These are phyloP conservation scores for Alentia gelatinosa DNA, from an alignment of 2,888 invertebrate species.

Conservation along the genomic window DNA sequence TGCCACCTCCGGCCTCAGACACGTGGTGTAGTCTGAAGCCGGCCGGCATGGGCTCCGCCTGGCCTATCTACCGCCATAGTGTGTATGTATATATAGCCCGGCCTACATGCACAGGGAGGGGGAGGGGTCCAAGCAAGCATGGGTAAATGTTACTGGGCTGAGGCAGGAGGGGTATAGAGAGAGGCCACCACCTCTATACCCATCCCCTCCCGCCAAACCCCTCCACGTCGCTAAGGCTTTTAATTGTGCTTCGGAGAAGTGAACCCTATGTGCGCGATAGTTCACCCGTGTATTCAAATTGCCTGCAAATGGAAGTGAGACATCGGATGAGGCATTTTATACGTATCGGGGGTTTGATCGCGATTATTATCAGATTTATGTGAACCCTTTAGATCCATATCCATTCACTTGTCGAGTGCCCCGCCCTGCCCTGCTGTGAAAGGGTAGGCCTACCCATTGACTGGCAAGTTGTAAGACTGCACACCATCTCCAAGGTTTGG, in stretches of 20 bases:
- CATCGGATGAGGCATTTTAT: too few species aligned
- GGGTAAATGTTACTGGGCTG: background rate
- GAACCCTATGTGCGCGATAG: background rate
- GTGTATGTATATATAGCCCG: background rate
- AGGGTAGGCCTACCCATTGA: too few species aligned
- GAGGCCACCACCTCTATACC: background rate
- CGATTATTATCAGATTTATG: too few species aligned
- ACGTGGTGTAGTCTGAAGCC: background rate
- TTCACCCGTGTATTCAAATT: background rate
- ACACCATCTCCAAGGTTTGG: too few species aligned
- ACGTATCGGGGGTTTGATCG: too few species aligned
- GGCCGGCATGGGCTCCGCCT: background rate
- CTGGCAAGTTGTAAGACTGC: too few species aligned
- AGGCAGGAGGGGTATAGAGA: background rate
- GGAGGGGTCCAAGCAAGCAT: background rate
- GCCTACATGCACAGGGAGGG: background rate
- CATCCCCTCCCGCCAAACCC: background rate
- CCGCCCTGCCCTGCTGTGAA: too few species aligned
- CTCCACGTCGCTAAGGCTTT: background rate
- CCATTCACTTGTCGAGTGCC: too few species aligned
- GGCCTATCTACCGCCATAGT: background rate
- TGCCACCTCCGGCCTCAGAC: background rate
- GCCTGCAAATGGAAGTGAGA: too few species aligned
- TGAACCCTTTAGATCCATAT: too few species aligned
- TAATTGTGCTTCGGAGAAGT: background rate